Percentiles rank a stretch among this genome's conserved stretches.
Conservation (phyloP, 2,888 invertebrate genomes). For the Caenorhabditis sp. region DNA sequence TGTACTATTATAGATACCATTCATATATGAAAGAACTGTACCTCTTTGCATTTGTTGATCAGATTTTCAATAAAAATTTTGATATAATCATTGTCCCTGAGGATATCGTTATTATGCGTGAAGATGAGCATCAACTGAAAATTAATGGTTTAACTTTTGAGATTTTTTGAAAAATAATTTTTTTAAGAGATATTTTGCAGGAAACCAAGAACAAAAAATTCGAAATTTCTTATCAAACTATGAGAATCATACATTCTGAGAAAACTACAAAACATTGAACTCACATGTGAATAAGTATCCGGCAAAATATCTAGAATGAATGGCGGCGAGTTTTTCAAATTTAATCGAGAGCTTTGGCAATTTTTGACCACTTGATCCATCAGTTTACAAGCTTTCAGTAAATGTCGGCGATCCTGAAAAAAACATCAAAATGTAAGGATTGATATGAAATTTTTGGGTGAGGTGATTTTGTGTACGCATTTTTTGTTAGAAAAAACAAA, state of each 20-base stretch:
- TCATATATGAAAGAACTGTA: too few relatives aligned
- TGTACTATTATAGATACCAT: too few relatives aligned
- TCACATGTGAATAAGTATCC: slow-evolving; percentile 90
- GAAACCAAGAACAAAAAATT: too few relatives aligned
- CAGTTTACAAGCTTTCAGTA: slow-evolving; percentile 62
- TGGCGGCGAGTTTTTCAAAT: slow-evolving; percentile 97
- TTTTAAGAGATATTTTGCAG: too few relatives aligned
- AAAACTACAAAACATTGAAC: background rate
- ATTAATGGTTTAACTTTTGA: too few relatives aligned
- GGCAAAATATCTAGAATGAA: slow-evolving; percentile 98
- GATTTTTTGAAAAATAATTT: too few relatives aligned
- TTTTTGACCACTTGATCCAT: slow-evolving; percentile 83
- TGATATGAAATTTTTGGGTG: background rate
- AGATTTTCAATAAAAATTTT: slow-evolving; percentile 96
- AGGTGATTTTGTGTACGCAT: background rate
- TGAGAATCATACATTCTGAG: too few relatives aligned
- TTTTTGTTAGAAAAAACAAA: background rate
- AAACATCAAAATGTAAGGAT: too few relatives aligned
- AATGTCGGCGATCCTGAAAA: slow-evolving; percentile 56
- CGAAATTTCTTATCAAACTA: too few relatives aligned
- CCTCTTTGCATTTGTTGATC: slow-evolving; percentile 97
- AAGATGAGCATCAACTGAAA: slow-evolving; percentile 55
- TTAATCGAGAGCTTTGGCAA: slow-evolving; percentile 89
- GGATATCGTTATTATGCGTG: slow-evolving; percentile 53
- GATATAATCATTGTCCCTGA: slow-evolving; percentile 86